Evolutionary conservation across 35 echinoderm and acorn worm genomes (phyloP), one percentile per base, ranked within the genome.

Genomic region (Apostichopus californicus): DNA sequence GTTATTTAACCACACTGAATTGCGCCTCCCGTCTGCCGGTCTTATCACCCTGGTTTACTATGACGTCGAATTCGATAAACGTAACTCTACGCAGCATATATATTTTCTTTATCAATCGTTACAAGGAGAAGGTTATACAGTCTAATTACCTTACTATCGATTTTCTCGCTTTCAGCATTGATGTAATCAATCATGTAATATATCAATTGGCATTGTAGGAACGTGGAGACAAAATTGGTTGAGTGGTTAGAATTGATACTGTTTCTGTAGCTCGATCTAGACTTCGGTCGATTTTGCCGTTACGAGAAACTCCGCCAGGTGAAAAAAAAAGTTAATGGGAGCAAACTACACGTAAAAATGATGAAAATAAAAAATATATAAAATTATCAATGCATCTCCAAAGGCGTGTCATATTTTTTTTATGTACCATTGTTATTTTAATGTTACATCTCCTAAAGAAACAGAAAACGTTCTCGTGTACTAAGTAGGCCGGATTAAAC

Each of bases 141-240:
- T 55, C 61, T 89, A 71, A 89, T 89, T 89, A 89, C 52, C 86
- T 89, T 89, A 89, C 86, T 73, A 89, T 89, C 64, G 86, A 89
- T 89, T 89, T 89, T 89, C 86, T 68, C 86, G 61, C 86, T 89
- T 89, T 68, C 64, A 9, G 57, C 86, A 72, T 89, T 89, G 86
- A 89, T 89, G 86, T 73, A 89, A 89, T 89, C 86, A 89, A 89
- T 89, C 86, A 72, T 89, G 86, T 89, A 89, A 68, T 68, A 72
- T 89, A 89, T 89, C 86, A 89, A 89, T 89, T 89, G 60, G 86
- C 86, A 54, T 89, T 89, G 86, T 72, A 73, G 13, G 68, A 89
- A 89, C 68, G 86, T 52, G 28, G 23, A 73, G 64, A 89, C 63
- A 20, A 89, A 89, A 72, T 72, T 9, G 26, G 25, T 9, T 63